These are phyloP conservation scores for Platysteira castanea DNA, from an alignment of 2,113 vertebrate genomes.

Conservation along the genomic window DNA sequence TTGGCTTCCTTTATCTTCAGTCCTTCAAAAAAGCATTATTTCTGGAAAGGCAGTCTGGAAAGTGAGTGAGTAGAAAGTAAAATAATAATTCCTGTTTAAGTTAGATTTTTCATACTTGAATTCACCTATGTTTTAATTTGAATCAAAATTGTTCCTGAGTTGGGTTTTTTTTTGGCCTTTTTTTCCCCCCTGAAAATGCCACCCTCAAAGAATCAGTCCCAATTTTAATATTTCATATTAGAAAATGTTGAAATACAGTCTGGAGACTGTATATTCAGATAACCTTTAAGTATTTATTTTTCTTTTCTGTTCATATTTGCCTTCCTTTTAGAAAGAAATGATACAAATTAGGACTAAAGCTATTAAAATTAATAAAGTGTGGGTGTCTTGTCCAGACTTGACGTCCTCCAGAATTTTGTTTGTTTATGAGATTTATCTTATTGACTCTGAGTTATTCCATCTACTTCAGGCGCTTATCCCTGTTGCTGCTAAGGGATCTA, in stretches of 20 bases:
- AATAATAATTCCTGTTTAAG: not conserved
- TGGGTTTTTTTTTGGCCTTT: fast-evolving
- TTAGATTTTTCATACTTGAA: not conserved
- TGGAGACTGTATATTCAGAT: not conserved
- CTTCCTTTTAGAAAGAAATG: not conserved
- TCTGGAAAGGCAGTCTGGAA: not conserved
- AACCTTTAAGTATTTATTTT: not conserved
- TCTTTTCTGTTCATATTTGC: not conserved
- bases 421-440: not conserved
- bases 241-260: not conserved
- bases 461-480: not conserved
- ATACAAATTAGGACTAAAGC: not conserved
- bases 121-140: not conserved
- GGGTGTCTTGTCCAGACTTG: not conserved
- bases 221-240: not conserved
- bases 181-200: not conserved
- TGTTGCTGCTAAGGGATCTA: not conserved
- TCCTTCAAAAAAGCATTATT: not conserved
- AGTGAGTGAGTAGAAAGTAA: not conserved
- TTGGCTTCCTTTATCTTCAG: not conserved
- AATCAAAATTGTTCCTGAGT: not conserved
- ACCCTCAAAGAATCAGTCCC: not conserved
- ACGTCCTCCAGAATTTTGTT: not conserved
- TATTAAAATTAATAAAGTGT: not conserved
- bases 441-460: not conserved